Conservation (phyloP, 2,113 vertebrate genomes). For the Amia ocellicauda region DNA sequence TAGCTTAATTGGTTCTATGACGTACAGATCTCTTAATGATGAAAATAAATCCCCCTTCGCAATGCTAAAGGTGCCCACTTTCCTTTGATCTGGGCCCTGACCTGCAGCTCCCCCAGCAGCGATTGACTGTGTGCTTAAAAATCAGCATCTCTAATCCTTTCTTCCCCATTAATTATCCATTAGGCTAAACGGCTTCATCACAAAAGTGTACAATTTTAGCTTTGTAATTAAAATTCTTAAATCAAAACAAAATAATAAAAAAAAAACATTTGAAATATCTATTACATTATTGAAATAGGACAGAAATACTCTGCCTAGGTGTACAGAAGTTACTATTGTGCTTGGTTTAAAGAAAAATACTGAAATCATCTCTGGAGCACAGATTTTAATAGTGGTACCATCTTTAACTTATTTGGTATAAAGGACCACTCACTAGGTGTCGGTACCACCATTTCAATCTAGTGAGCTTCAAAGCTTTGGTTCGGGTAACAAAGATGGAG, state of each 20-base stretch:
- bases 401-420: too few species aligned
- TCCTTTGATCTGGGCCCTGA: neutral
- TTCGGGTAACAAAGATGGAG: too few species aligned
- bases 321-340: slow-evolving; percentile 48
- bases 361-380: slow-evolving; percentile 34
- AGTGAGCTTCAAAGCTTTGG: too few species aligned
- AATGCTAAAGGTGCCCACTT: neutral
- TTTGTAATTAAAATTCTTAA: neutral
- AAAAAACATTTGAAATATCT: slow-evolving; percentile 32
- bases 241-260: slow-evolving; percentile 9
- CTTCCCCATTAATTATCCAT: slow-evolving; percentile 1
- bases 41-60: neutral
- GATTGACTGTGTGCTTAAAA: neutral
- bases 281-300: slow-evolving; percentile 36
- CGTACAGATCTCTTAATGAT: neutral
- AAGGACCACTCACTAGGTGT: too few species aligned
- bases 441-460: too few species aligned
- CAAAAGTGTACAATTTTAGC: neutral
- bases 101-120: neutral
- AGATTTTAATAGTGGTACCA: neutral
- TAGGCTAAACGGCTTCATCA: neutral
- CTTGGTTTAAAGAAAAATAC: slow-evolving; percentile 42
- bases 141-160: neutral
- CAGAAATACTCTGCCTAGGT: slow-evolving; percentile 40
- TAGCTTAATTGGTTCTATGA: slow-evolving; percentile 9